phyloP scores from a whole-genome alignment of 2,797 vertebrate species.

The Etheostoma nigrum region DNA sequence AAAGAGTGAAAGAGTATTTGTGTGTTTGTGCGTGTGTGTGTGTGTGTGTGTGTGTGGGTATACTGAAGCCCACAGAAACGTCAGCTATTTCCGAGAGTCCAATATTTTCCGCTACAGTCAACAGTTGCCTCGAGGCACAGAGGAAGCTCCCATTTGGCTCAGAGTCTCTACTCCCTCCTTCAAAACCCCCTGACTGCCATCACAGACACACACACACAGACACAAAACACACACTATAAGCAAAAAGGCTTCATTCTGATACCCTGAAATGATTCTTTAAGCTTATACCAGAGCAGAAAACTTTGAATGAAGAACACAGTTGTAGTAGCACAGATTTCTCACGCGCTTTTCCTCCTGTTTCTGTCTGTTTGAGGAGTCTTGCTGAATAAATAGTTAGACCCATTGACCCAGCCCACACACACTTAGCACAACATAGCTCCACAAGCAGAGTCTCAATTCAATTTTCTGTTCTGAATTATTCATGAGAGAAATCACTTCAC shows the following conservation, averaged over 20 bases:
- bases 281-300: background rate
- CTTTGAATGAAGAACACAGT: background rate
- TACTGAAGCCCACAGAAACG: slow-evolving; percentile 48
- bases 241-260: background rate
- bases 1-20: background rate
- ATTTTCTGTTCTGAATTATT: slow-evolving; percentile 74
- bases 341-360: background rate
- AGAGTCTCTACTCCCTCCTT: slow-evolving; percentile 32
- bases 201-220: slow-evolving; percentile 7
- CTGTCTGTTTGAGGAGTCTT: slow-evolving; percentile 34
- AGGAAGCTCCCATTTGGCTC: slow-evolving; percentile 70
- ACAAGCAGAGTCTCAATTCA: slow-evolving; percentile 62
- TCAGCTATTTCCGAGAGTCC: slow-evolving; percentile 72
- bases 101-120: slow-evolving; percentile 76
- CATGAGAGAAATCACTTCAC: slow-evolving; percentile 49
- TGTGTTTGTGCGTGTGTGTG: slow-evolving; percentile 26
- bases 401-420: slow-evolving; percentile 52
- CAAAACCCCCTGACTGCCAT: too few species aligned
- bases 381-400: slow-evolving; percentile 58
- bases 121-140: slow-evolving; percentile 67
- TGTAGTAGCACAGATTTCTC: background rate
- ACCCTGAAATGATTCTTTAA: background rate
- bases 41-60: slow-evolving; percentile 27
- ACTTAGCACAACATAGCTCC: slow-evolving; percentile 60
- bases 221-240: background rate